These are phyloP conservation scores for Agrenia bidenticulata DNA, from an alignment of 2,888 invertebrate genomes.

Conservation along the genomic window DNA sequence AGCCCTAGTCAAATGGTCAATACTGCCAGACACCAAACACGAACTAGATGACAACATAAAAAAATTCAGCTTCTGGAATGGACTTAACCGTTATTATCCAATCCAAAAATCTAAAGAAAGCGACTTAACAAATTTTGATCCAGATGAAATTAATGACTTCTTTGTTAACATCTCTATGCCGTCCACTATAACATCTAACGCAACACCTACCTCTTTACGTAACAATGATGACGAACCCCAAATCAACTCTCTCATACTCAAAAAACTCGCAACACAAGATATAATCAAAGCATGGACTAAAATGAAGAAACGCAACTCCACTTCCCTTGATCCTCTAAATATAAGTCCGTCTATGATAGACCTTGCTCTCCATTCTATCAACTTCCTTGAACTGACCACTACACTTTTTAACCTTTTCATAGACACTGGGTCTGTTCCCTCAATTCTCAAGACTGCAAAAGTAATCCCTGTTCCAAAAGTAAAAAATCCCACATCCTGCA, in stretches of 20 bases:
- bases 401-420: slow-evolving; percentile 8
- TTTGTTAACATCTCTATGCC: slow-evolving; percentile 20
- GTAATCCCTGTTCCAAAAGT: slow-evolving; percentile 29
- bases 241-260: not conserved
- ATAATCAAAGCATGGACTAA: slow-evolving; percentile 14
- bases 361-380: not conserved
- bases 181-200: not conserved
- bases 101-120: not conserved
- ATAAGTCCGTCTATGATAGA: slow-evolving; percentile 8
- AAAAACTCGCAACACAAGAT: not conserved
- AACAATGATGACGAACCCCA: not conserved
- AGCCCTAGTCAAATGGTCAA: not conserved
- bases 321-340: slow-evolving; percentile 9
- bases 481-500: not conserved
- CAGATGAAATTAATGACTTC: slow-evolving; percentile 16
- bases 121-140: not conserved
- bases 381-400: not conserved
- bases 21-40: not conserved
- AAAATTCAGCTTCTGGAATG: not conserved
- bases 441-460: slow-evolving; percentile 2
- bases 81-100: not conserved
- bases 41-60: not conserved
- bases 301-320: slow-evolving; percentile 11
- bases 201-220: not conserved
- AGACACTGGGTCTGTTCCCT: slow-evolving; percentile 4